phyloP scores from a whole-genome alignment of 2,888 invertebrate species.

The Dicranocentrus wangi region DNA sequence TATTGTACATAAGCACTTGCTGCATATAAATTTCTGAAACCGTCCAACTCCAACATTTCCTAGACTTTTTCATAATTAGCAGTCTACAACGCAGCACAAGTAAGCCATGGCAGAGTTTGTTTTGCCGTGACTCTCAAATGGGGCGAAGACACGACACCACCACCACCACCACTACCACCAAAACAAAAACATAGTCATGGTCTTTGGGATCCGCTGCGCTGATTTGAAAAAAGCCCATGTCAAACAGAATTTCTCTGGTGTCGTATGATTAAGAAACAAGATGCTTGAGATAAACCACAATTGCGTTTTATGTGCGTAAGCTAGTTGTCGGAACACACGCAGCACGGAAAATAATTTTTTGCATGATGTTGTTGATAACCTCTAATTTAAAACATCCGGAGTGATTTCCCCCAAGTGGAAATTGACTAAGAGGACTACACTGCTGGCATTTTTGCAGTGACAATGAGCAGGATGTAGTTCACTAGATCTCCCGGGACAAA shows the following conservation, averaged over 20 bases:
- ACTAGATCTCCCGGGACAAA: background rate
- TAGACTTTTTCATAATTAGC: too few relatives aligned
- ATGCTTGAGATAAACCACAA: slow-evolving; percentile 45
- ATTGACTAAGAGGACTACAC: background rate
- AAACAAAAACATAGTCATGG: too few relatives aligned
- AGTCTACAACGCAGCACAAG: too few relatives aligned
- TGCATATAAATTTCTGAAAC: slow-evolving; percentile 6
- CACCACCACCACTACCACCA: too few relatives aligned
- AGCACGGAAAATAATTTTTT: background rate
- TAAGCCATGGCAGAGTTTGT: too few relatives aligned
- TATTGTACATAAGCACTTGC: background rate
- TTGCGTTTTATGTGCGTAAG: background rate
- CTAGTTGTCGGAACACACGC: background rate
- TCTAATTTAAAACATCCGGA: slow-evolving; percentile 58
- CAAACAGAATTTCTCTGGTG: too few relatives aligned
- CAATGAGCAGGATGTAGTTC: background rate
- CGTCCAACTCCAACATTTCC: background rate
- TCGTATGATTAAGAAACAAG: slow-evolving; percentile 55
- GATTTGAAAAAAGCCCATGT: too few relatives aligned
- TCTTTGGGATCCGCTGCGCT: too few relatives aligned
- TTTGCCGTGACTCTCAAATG: too few relatives aligned
- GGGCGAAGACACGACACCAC: too few relatives aligned
- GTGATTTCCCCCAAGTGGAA: background rate
- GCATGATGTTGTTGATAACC: slow-evolving; percentile 35
- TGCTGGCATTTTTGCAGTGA: too few relatives aligned